Base-by-base conservation (phyloP, 1,140 invertebrate species). In the Oncopeltus fasciatus region DNA sequence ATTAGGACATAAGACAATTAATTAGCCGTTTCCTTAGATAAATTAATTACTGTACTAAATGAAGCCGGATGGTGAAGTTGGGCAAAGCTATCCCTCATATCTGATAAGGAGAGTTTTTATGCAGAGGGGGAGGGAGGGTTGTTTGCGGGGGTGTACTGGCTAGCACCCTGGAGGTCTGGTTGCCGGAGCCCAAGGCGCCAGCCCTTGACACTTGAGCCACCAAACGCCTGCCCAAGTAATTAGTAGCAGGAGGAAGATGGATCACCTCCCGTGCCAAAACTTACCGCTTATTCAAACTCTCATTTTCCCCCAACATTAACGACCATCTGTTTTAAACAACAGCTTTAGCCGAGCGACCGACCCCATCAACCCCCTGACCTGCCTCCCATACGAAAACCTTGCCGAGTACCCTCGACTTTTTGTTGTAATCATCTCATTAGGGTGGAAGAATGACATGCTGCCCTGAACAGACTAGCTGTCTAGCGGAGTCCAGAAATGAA, bases 201-300 rank as follows among this genome's bases (percentile, higher is more conserved):
- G 31, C 21, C 49, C n/a, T n/a, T 18, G 49, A 53, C 49, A 53
- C 49, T 53, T 26, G 49, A 18, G 14, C 16, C 49, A 16, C 20
- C 2, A 16, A 9, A 24, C 31, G 14, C 5, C 5, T 5, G 5
- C 14, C 31, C 16, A 12, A 16, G 49, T 53, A 53, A 53, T 53
- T 53, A 53, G 49, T 26, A 53, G 49, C 3, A 8, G 9, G 49
- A 53, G 49, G 14, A 53, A 53, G 49, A 53, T 53, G 49, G 49
- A 53, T 53, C 24, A 53, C 49, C 49, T 53, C 49, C 21, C 49
- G 31, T 53, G 2, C 49, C 49, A 26, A 53, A 53, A 53, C 49
- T 53, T 53, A 53, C 49, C 20, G 49, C 49, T 53, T 53, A 53
- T 53, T 53, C 49, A 53, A 53, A 53, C 49, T 53, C 49, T 53